phyloP scores from a whole-genome alignment of 23 tunicate species.

The Halocynthia aurantium region DNA sequence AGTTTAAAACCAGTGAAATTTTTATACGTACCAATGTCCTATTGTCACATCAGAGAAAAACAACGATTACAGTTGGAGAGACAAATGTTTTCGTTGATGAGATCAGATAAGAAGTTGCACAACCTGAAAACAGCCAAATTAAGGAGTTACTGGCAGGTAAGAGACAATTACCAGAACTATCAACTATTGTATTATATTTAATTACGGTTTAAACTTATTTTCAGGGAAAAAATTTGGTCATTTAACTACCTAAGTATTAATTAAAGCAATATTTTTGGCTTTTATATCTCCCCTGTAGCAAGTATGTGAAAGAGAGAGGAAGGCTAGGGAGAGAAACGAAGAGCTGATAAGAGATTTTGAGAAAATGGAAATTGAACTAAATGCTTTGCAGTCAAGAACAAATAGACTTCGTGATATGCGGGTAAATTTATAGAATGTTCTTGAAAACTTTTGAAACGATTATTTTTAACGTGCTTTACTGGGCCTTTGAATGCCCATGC shows the following conservation, averaged over 20 bases:
- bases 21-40: neutral
- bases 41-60: constrained; percentile 26
- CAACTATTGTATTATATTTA: neutral
- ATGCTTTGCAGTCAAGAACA: constrained; percentile 21
- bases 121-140: constrained; percentile 38
- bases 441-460: neutral
- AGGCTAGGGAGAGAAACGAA: constrained; percentile 45
- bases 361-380: constrained; percentile 31
- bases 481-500: too few species aligned
- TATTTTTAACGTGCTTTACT: neutral
- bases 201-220: neutral
- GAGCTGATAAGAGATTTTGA: constrained; percentile 46
- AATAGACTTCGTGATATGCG: constrained; percentile 27
- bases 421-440: constrained; percentile 6
- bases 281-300: constrained; percentile 20
- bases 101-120: constrained; percentile 47
- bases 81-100: constrained; percentile 40
- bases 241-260: too few species aligned
- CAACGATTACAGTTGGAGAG: constrained; percentile 48
- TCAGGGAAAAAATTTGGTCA: neutral
- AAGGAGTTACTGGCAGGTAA: constrained; percentile 59
- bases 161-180: neutral
- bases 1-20: neutral
- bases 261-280: neutral
- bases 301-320: constrained; percentile 50